phyloP scores from a whole-genome alignment of 2,888 invertebrate species.

The Lomographa bimaculata region DNA sequence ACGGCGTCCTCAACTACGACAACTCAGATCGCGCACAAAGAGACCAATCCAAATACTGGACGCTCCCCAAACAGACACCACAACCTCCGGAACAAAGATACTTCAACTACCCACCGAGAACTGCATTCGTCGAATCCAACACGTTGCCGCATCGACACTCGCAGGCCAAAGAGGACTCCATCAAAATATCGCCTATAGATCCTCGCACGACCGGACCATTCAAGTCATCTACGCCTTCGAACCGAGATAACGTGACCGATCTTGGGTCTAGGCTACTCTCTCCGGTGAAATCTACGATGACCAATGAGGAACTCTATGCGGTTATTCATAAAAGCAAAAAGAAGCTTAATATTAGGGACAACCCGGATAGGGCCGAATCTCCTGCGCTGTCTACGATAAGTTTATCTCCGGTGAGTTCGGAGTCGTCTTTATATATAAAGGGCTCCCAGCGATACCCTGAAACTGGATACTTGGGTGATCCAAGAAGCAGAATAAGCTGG shows the following conservation, averaged over 20 bases:
- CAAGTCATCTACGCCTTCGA: constrained; percentile 87
- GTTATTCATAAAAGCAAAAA: constrained; percentile 91
- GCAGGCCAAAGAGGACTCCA: constrained; percentile 59
- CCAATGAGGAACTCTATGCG: constrained; percentile 90
- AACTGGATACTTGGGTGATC: constrained; percentile 84
- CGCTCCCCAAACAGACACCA: constrained; percentile 75
- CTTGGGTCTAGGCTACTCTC: constrained; percentile 82
- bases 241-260: constrained; percentile 75
- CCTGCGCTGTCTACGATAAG: constrained; percentile 72
- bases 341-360: constrained; percentile 86
- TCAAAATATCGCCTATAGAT: constrained; percentile 87
- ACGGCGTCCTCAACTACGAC: constrained; percentile 61
- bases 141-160: constrained; percentile 34
- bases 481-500: constrained; percentile 86
- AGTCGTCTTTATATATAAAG: constrained; percentile 69
- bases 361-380: constrained; percentile 75
- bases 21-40: constrained; percentile 44
- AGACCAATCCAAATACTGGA: constrained; percentile 83
- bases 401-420: constrained; percentile 79
- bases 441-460: constrained; percentile 80
- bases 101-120: constrained; percentile 46
- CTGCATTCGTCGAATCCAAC: constrained; percentile 36
- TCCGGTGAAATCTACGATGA: constrained; percentile 89
- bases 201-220: constrained; percentile 84
- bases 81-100: constrained; percentile 44